Conservation (phyloP, 2,797 vertebrate genomes). For the Lycodopsis pacificus region DNA sequence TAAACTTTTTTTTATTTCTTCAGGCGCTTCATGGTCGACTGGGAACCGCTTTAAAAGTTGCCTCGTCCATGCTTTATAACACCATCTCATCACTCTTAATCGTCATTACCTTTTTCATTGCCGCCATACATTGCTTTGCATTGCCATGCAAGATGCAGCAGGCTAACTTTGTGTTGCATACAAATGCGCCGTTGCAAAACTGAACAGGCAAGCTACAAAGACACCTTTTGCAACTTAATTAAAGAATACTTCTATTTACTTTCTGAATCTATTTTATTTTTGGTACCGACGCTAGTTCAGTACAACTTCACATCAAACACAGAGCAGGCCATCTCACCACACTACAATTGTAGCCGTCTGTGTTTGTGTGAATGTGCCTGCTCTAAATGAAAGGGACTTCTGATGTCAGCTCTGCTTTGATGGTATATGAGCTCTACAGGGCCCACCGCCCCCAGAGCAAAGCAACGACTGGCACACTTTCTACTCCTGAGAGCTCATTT, state of each 20-base stretch:
- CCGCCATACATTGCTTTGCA: not conserved
- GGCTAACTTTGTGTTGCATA: not conserved
- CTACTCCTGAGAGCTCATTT: constrained; percentile 66
- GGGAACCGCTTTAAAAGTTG: not conserved
- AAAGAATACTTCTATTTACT: constrained; percentile 2
- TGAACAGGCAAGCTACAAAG: not conserved
- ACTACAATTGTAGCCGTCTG: constrained; percentile 35
- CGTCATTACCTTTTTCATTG: not conserved
- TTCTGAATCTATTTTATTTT: constrained; percentile 28
- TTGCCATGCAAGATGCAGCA: not conserved
- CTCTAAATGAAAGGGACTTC: constrained; percentile 64
- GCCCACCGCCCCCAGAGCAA: constrained; percentile 43
- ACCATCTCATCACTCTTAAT: not conserved
- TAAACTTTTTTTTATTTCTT: not conserved
- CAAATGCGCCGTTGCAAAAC: not conserved
- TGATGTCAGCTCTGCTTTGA: constrained; percentile 66
- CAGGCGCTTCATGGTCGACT: not conserved
- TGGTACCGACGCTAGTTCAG: constrained; percentile 27
- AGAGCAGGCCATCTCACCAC: constrained; percentile 13
- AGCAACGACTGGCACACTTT: constrained; percentile 52
- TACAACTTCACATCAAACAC: constrained; percentile 43
- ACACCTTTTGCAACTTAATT: not conserved
- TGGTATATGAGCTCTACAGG: constrained; percentile 51
- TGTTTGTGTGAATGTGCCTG: constrained; percentile 30
- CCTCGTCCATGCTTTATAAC: not conserved